Base-by-base conservation (phyloP, 2,888 invertebrate species). In the Vesta saturnalis region DNA sequence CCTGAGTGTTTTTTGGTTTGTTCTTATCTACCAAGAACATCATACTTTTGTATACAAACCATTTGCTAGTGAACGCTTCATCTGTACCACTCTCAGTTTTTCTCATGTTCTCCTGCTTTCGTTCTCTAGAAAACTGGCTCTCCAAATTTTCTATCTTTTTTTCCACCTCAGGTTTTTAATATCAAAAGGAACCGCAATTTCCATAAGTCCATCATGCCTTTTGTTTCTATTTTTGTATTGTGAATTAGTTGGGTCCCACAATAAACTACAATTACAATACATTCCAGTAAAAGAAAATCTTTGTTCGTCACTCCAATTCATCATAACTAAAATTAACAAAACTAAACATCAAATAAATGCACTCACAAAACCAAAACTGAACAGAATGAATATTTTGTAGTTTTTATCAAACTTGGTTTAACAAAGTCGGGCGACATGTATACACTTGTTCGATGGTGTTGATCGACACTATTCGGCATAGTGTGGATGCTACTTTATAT, bases 401-500 rank as follows among this genome's bases (percentile, higher is more conserved):
- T n/a, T n/a, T n/a, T n/a, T n/a, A n/a, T n/a, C n/a, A n/a, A n/a
- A n/a, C n/a, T n/a, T n/a, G n/a, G n/a, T n/a, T n/a, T n/a, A n/a
- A n/a, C n/a, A n/a, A n/a, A n/a, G n/a, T n/a, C n/a, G n/a, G n/a
- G n/a, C n/a, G n/a, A n/a, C n/a, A n/a, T n/a, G n/a, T n/a, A n/a
- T n/a, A 52, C 16, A 10, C 52, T n/a, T 15, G n/a, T 16, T n/a
- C n/a, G 52, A 16, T 18, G 8, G 2, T 15, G 52, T 16, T 18
- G 52, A 52, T 52, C 52, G n/a, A n/a, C n/a, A n/a, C n/a, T n/a
- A n/a, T n/a, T n/a, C n/a, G 52, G 19, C 18, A 16, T 15, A 52
- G 52, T 52, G 52, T 10, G 18, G 52, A 52, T 18, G 15, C 52
- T 14, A 14, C 18, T 52, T 52, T 52, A 52, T 6, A 52, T 6